Base-by-base conservation (phyloP, 2,797 vertebrate genomes). In the Hypotaenidia okinawae region DNA sequence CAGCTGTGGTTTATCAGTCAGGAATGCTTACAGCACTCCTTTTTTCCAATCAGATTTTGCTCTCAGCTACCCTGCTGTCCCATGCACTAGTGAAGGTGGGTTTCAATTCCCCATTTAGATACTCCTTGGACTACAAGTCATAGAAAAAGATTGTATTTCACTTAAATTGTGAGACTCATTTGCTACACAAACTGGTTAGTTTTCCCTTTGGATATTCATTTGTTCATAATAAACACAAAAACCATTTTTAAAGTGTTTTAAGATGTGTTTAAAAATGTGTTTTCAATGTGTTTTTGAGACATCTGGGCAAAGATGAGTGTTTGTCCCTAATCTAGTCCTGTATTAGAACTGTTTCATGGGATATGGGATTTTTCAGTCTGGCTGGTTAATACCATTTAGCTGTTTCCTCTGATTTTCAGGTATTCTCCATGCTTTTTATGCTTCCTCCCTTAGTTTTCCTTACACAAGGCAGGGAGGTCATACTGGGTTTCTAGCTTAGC, bases 1-100 rank as follows among this genome's bases (percentile, higher is more conserved):
- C 87, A 93, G 45, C 84, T 82, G 68, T 76, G 11, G 32, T 87
- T 94, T 95, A 70, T 89, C 49, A 59, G 61, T 89, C 49, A 59
- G 61, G 61, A 85, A 33, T 72, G 32, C 62, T 88, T 87, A 49
- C 37, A 91, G 62, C 39, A 61, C 79, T 83, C 22, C 37, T 66
- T 69, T 90, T 81, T 81, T 68, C 27, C 30, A 39, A 10, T 23
- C 47, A 90, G 21, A 87, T 89, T 87, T 87, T 90, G n/a, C 57
- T 77, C n/a, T 58, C 35, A 61, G 1, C 55, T 43, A 10, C 30
- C 7, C 39, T 82, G 62, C 70, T 69, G 28, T 59, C 39, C 63
- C 47, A 10, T 67, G 15, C 62, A 13, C 35, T 47, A 51, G 24
- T 69, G 78, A 79, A 82, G 70, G 86, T 84, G 54, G 73, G 84